A percentile compares a stretch with the other conserved stretches of the same genome.
These are phyloP conservation scores for Zapornia atra DNA, from an alignment of 2,113 vertebrate genomes.

Conservation along the genomic window DNA sequence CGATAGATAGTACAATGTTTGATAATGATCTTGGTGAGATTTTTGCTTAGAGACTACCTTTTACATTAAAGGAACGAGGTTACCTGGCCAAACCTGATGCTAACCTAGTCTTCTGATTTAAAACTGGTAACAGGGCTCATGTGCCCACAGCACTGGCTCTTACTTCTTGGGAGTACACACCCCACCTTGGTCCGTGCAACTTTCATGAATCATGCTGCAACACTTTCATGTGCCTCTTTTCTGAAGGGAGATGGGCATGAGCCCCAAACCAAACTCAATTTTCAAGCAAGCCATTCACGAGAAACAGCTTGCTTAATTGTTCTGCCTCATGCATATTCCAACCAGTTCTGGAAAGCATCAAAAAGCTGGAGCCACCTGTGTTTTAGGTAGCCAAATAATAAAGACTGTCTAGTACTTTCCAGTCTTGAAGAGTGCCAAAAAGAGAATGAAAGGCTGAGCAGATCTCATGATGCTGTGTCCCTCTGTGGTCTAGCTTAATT, in stretches of 20 bases:
- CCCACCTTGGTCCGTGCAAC: neutral
- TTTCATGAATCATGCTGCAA: neutral
- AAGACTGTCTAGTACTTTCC: neutral
- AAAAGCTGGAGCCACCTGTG: constrained; percentile 36
- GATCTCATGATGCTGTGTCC: neutral
- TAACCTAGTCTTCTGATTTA: neutral
- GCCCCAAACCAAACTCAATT: constrained; percentile 30
- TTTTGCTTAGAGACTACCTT: neutral
- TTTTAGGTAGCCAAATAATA: constrained; percentile 26
- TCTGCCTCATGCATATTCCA: constrained; percentile 44
- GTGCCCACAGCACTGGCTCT: neutral
- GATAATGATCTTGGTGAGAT: neutral
- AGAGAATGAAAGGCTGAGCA: neutral
- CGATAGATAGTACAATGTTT: neutral
- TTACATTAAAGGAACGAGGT: neutral
- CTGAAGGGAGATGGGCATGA: constrained; percentile 10
- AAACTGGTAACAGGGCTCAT: neutral
- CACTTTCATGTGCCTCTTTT: neutral
- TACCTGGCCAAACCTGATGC: neutral
- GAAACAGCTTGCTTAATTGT: constrained; percentile 42
- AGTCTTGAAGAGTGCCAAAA: neutral
- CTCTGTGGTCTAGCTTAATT: neutral
- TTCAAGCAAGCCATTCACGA: constrained; percentile 1
- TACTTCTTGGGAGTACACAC: neutral
- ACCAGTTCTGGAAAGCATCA: neutral